Evolutionary conservation across 2,797 vertebrate genomes (phyloP).

Genomic region (Anomalospiza imberbis): DNA sequence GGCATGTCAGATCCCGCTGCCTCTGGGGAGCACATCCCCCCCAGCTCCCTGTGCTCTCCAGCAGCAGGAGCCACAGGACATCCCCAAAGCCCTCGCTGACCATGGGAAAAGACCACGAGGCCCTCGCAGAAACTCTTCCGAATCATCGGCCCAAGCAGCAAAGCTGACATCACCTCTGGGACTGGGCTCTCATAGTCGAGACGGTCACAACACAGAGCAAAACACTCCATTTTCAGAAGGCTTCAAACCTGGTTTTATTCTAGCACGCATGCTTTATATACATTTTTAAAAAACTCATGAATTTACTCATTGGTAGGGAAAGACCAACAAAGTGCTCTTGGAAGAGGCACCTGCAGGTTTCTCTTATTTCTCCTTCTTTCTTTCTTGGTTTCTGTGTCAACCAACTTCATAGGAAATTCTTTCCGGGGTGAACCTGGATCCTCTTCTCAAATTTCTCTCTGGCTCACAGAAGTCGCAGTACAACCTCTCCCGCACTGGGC

Average conservation of each 20-base stretch:
- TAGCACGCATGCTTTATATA: background rate
- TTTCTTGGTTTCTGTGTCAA: background rate
- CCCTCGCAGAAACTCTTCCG: background rate
- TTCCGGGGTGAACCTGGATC: background rate
- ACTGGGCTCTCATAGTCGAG: background rate
- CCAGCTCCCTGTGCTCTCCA: too few relatives aligned
- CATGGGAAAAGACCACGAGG: accelerated
- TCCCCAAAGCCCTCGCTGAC: accelerated
- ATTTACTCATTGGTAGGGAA: background rate
- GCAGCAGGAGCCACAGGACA: too few relatives aligned
- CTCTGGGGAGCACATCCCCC: background rate
- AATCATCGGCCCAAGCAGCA: accelerated
- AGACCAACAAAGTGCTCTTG: too few relatives aligned
- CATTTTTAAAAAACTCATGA: background rate
- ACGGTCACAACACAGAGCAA: background rate
- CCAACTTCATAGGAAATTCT: background rate
- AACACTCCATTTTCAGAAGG: background rate
- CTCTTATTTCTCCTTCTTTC: background rate
- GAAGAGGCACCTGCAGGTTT: too few relatives aligned
- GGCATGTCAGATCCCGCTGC: accelerated
- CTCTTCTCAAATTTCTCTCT: background rate
- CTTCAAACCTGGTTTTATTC: too few relatives aligned
- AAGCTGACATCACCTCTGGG: accelerated
- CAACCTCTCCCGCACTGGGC: background rate
- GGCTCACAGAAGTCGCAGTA: too few relatives aligned